Evolutionary conservation across 2,113 vertebrate species (phyloP), one percentile per base, ranked within the genome.

Genomic region (Todiramphus saurophagus): DNA sequence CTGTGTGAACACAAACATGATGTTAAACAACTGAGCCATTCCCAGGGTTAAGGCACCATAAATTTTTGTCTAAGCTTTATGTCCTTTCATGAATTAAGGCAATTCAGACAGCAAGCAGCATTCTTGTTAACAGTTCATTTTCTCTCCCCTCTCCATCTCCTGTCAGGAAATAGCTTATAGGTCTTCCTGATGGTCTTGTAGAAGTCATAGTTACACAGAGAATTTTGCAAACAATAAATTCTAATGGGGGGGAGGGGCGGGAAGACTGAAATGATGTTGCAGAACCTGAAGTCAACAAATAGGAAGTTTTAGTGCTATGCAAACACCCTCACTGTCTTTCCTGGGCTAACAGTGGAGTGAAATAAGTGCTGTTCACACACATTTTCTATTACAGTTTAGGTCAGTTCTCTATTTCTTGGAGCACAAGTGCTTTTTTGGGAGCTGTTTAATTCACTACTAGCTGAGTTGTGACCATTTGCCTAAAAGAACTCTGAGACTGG

Each of bases 51-150:
- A 79, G 53, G 11, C 69, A 66, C 44, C 58, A 79, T 87, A 93
- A 96, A 79, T 91, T 91, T 78, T 68, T 79, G 69, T 79, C 83
- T 73, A 46, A 75, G 55, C 24, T 93, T 91, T 97, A 95, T 87
- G 81, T 41, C 37, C 69, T 48, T 78, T 85, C 87, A 89, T 95
- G 87, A 96, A 95, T 96, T 91, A 89, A 56, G 53, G 39, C 69
- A 89, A 89, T 58, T 78, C 73, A 87, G 77, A 72, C 60, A 89
- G 66, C 48, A 93, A 44, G 53, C 74, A 84, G 66, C 19, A 44
- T 82, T 89, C 81, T 91, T 94, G 62, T 75, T 87, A 93, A 85
- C 81, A 87, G 91, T 67, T 94, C 60, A 62, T 96, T 96, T 93
- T 96, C 89, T 75, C 64, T 87, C 28, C 39, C 62, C 83, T 93